phyloP scores from a whole-genome alignment of 2,888 invertebrate genomes.

The Melinaea marsaeus region DNA sequence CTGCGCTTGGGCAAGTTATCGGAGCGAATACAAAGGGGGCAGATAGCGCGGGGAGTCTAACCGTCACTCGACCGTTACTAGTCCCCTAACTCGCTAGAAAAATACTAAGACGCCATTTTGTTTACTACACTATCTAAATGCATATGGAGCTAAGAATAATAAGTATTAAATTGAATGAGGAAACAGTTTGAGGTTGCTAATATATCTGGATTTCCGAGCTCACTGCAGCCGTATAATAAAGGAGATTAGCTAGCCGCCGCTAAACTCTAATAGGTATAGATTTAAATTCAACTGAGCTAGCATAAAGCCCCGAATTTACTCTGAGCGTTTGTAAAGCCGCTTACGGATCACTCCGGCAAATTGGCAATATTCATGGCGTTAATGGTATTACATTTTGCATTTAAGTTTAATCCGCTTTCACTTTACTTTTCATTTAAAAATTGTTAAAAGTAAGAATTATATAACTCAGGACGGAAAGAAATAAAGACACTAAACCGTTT shows the following conservation, averaged over 20 bases:
- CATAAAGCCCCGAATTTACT: slow-evolving; percentile 54
- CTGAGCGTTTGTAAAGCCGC: slow-evolving; percentile 57
- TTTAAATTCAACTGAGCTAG: slow-evolving; percentile 47
- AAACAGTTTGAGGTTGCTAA: slow-evolving; percentile 45
- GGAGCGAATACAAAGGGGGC: slow-evolving; percentile 78
- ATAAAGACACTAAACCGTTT: slow-evolving; percentile 43
- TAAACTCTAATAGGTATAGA: slow-evolving; percentile 51
- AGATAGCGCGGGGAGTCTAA: slow-evolving; percentile 76
- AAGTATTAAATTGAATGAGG: slow-evolving; percentile 57
- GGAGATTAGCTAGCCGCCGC: slow-evolving; percentile 55
- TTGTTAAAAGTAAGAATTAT: slow-evolving; percentile 49
- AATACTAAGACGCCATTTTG: slow-evolving; percentile 73
- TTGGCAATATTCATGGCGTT: slow-evolving; percentile 39
- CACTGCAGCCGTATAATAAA: slow-evolving; percentile 50
- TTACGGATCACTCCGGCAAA: slow-evolving; percentile 55
- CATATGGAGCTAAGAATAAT: slow-evolving; percentile 50
- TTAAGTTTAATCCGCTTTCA: slow-evolving; percentile 64
- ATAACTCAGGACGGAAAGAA: slow-evolving; percentile 44
- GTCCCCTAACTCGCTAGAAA: slow-evolving; percentile 73
- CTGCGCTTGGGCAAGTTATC: slow-evolving; percentile 77
- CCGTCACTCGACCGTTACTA: slow-evolving; percentile 76
- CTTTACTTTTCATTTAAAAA: slow-evolving; percentile 53
- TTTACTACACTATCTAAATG: slow-evolving; percentile 46
- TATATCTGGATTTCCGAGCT: slow-evolving; percentile 49
- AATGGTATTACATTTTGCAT: slow-evolving; percentile 31